Evolutionary conservation across 2,888 invertebrate species (phyloP), one percentile per base, ranked within the genome.

Genomic region (Synanthedon tipuliformis): DNA sequence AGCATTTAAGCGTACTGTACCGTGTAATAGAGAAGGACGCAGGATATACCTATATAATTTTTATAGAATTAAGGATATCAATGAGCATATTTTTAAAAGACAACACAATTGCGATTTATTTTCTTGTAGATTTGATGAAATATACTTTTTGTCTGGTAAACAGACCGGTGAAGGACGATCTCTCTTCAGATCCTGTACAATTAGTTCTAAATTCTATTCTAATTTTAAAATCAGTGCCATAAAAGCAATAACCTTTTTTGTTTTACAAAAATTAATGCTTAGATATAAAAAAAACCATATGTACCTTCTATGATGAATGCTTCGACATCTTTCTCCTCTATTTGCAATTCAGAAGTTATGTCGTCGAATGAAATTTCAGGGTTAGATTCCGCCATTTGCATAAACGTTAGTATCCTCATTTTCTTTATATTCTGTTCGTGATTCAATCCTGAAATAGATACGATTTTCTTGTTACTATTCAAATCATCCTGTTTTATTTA

Each of bases 351-450:
- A 52, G 92, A 90, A 66, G 95, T 93, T 57, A 99, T 92, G 15
- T 93, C 92, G 59, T 94, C 94, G 75, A 98, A 98, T n/a, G 93
- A 89, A 81, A 99, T 94, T 84, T 98, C 98, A 23, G 95, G 93
- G 72, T 93, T 93, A 53, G 92, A 93, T 79, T 99, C 99, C 3
- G 98, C 98, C 87, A 99, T 90, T 75, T 98, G 97, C 96, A 99
- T 98, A 74, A 99, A 97, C 0, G 98, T 96, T 53, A 99, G 78
- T 66, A 99, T 89, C 58, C 98, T 91, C 97, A 99, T 99, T 83
- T 99, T 99, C 71, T 96, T 95, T 83, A 97, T 90, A 71, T 98
- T 97, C 69, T 96, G 94, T 67, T 97, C 96, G 74, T 98, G 98
- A 69, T 95, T 95, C 51, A 98, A 82, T 50, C 97, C 93, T 90